phyloP scores from a whole-genome alignment of 2,888 invertebrate species.

The Andrena dorsata region DNA sequence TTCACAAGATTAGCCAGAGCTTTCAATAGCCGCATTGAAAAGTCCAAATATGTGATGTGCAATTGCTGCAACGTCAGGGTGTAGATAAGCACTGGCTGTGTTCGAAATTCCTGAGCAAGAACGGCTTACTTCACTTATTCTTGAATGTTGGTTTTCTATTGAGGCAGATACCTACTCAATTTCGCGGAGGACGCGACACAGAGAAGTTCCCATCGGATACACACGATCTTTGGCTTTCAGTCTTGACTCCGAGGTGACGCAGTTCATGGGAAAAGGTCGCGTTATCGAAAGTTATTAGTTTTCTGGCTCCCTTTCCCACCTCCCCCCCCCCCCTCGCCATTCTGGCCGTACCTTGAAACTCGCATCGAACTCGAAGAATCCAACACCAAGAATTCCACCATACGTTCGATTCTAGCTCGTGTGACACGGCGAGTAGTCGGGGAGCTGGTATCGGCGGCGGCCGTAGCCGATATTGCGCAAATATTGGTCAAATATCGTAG shows the following conservation, averaged over 20 bases:
- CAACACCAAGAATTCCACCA: background rate
- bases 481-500: constrained; percentile 42
- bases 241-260: background rate
- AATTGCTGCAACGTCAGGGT: too few species aligned
- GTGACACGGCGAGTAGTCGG: background rate
- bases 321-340: background rate
- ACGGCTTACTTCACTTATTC: background rate
- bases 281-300: constrained; percentile 23
- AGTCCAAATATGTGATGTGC: background rate
- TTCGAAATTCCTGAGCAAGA: too few species aligned
- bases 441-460: background rate
- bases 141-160: background rate
- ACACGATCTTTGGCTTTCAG: background rate
- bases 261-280: background rate
- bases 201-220: background rate
- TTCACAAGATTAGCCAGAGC: constrained; percentile 30
- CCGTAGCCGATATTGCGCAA: constrained; percentile 31
- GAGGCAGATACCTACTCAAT: background rate
- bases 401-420: constrained; percentile 3
- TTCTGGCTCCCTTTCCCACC: background rate
- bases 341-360: background rate
- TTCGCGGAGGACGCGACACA: background rate
- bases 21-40: constrained; percentile 30
- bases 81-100: too few species aligned
- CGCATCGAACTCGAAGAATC: background rate